Conservation (phyloP, 2,888 invertebrate genomes). For the Phrixothrix hirtus region DNA sequence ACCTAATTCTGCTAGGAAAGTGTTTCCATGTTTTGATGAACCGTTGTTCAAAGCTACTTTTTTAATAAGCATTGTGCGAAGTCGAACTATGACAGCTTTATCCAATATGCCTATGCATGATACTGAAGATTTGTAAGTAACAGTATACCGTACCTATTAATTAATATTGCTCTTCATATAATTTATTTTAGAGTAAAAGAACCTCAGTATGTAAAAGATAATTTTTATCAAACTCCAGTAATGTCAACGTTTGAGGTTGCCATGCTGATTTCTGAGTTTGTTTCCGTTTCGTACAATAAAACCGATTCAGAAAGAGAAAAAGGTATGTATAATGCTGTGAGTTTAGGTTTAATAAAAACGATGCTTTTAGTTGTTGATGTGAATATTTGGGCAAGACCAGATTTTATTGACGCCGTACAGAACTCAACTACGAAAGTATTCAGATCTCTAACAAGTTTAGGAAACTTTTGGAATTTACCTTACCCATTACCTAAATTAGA, state of each 20-base stretch:
- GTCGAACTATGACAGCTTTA: constrained; percentile 61
- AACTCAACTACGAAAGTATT: constrained; percentile 64
- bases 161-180: constrained; percentile 5
- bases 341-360: too few relatives aligned
- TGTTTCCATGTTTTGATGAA: constrained; percentile 84
- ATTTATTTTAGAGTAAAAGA: constrained; percentile 37
- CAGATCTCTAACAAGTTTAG: constrained; percentile 63
- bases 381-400: constrained; percentile 63
- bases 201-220: constrained; percentile 66
- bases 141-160: constrained; percentile 2
- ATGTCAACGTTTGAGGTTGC: constrained; percentile 80
- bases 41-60: constrained; percentile 76
- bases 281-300: constrained; percentile 35
- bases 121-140: constrained; percentile 65
- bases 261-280: constrained; percentile 70
- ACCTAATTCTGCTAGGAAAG: constrained; percentile 72
- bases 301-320: constrained; percentile 44
- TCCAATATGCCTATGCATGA: constrained; percentile 67
- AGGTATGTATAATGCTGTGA: constrained; percentile 40
- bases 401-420: constrained; percentile 63
- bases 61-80: constrained; percentile 65
- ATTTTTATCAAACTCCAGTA: constrained; percentile 71
- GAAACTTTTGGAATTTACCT: constrained; percentile 67
- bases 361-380: too few relatives aligned
- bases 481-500: constrained; percentile 71